These are phyloP conservation scores for Luperina testacea DNA, from an alignment of 2,888 invertebrate species.

Conservation along the genomic window DNA sequence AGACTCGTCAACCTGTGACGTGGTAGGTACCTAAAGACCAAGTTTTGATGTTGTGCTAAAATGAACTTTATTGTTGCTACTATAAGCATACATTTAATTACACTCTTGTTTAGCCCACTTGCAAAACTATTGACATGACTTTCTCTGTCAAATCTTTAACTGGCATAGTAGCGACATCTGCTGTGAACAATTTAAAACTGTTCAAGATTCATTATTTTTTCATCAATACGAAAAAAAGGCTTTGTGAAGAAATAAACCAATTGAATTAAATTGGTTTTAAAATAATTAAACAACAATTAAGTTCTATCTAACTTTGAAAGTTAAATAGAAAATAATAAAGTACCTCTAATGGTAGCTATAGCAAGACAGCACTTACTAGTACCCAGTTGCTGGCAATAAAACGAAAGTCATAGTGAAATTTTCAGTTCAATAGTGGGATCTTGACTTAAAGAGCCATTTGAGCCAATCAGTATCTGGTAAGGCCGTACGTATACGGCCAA, in stretches of 20 bases:
- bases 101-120: background rate
- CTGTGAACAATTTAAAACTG: slow-evolving; percentile 21
- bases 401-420: background rate
- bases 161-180: slow-evolving; percentile 56
- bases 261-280: background rate
- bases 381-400: background rate
- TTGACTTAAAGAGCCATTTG: background rate
- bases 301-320: background rate
- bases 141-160: background rate
- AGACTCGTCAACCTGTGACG: slow-evolving; percentile 70
- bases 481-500: background rate
- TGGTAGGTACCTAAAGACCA: slow-evolving; percentile 35
- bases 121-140: slow-evolving; percentile 25
- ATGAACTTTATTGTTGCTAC: slow-evolving; percentile 19
- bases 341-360: no score
- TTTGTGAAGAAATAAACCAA: background rate
- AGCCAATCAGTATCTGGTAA: background rate
- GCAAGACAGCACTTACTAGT: background rate
- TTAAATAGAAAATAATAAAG: background rate
- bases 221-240: background rate
- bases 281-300: no score
- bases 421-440: background rate
- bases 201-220: background rate
- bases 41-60: slow-evolving; percentile 27
- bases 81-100: background rate